Base-by-base conservation (phyloP, 1,140 invertebrate species). In the Tetramorium alpestre region DNA sequence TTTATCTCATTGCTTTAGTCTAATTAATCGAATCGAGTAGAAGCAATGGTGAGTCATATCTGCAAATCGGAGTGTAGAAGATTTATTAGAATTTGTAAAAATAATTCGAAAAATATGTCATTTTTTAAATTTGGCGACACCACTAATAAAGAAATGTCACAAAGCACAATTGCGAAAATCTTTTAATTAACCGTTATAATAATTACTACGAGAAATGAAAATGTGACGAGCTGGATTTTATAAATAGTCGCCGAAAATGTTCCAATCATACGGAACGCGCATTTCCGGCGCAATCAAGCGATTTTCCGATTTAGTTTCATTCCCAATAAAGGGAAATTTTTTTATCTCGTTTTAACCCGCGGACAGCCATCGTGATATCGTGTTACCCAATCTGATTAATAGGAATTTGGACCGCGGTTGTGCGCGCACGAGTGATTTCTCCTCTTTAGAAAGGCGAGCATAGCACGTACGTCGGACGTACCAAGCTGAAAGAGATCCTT, bases 381-480 rank as follows among this genome's bases (percentile, higher is more conserved):
- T 33, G 72, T 84, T 87, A 65, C 22, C 54, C 67, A 81, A 76
- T 87, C 60, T 78, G 77, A 84, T 81, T 86, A 89, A 72, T 88
- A 89, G 76, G 65, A 89, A 76, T 69, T 67, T 84, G 49, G 78
- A 49, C 13, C 65, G 70, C 60, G 87, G 85, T 41, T 77, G 47
- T 56, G 47, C 28, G 49, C 85, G 67, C 64, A 86, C 67, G 85
- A 89, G 77, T 73, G 76, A 87, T 87, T 87, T 90, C 85, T 89
- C 70, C 78, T 75, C 62, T 75, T 80, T 87, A 51, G 33, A 84
- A 76, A 75, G 54, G 64, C 77, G 85, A 67, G 16, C 44, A 70
- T 47, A 16, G 54, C 47, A 62, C 62, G 33, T n/a, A 38, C 25
- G 28, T 49, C 54, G 54, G 8, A 73, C 58, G 56, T 69, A 69